Percentiles rank a stretch among this genome's conserved stretches.
Conservation (phyloP, 2,797 vertebrate genomes). For the Spinus pinus region DNA sequence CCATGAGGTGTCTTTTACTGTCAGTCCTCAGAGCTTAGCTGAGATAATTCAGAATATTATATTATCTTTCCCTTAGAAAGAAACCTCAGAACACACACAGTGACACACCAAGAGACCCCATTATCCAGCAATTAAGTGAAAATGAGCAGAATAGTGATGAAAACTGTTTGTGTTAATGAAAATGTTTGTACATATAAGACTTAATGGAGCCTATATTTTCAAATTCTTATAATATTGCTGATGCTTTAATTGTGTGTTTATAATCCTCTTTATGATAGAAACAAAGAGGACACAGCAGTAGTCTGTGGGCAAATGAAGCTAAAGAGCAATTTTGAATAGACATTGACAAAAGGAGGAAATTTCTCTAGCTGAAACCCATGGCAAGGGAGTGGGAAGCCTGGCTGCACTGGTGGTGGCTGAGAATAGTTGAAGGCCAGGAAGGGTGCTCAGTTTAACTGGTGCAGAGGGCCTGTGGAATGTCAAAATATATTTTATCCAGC, state of each 20-base stretch:
- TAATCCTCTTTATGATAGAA: not conserved
- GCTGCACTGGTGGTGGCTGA: not conserved
- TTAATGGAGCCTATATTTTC: slow-evolving; percentile 28
- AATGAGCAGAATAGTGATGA: slow-evolving; percentile 27
- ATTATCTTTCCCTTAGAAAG: slow-evolving; percentile 13
- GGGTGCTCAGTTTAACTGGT: not conserved
- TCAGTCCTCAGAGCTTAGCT: slow-evolving; percentile 8
- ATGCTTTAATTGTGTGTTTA: slow-evolving; percentile 9
- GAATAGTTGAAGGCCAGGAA: not conserved
- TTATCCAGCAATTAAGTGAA: slow-evolving; percentile 41
- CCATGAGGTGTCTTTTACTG: not conserved
- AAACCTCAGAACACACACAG: slow-evolving; percentile 10
- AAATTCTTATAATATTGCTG: slow-evolving; percentile 9
- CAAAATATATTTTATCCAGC: not conserved
- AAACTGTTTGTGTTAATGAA: slow-evolving; percentile 48
- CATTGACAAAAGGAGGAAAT: not conserved
- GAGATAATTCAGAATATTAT: slow-evolving; percentile 26
- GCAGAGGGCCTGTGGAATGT: not conserved
- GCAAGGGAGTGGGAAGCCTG: not conserved
- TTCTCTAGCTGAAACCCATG: not conserved
- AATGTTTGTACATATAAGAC: slow-evolving; percentile 22
- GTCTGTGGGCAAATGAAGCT: not conserved
- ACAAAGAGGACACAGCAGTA: not conserved
- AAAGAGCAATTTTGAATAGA: not conserved
- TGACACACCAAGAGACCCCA: slow-evolving; percentile 5